phyloP scores from a whole-genome alignment of 2,113 vertebrate species.

The Gnathonemus longibarbis region DNA sequence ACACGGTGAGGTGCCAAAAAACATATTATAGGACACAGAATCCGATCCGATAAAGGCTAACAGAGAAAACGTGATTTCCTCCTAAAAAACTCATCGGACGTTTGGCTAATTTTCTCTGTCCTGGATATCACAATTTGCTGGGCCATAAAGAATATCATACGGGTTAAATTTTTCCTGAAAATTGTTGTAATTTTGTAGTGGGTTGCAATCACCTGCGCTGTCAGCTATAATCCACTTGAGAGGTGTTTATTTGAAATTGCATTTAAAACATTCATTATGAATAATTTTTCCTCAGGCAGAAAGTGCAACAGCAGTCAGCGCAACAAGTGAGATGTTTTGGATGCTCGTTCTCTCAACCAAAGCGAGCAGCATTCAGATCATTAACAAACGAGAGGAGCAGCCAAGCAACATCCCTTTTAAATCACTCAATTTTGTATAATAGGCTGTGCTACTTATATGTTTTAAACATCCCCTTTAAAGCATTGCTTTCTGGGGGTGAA shows the following conservation, averaged over 20 bases:
- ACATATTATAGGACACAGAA: not conserved
- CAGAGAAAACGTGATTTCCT: not conserved
- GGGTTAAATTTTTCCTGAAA: not conserved
- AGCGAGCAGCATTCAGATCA: not conserved
- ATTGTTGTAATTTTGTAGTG: not conserved
- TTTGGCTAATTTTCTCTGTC: not conserved
- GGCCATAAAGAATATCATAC: not conserved
- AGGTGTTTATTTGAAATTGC: not conserved
- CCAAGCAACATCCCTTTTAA: not conserved
- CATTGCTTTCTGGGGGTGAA: not conserved
- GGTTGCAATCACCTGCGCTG: not conserved
- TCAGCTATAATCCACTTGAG: not conserved
- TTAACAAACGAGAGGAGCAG: not conserved
- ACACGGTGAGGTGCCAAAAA: not conserved
- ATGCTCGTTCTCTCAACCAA: not conserved
- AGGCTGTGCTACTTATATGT: not conserved
- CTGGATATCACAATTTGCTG: not conserved
- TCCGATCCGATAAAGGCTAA: not conserved
- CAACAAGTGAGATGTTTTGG: not conserved
- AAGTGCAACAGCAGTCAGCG: not conserved
- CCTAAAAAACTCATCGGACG: not conserved
- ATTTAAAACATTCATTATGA: not conserved
- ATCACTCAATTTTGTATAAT: not conserved
- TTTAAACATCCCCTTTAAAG: slow-evolving; percentile 18
- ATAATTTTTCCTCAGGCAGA: not conserved